These are phyloP conservation scores for Bursaphelenchus mucronatus DNA, from an alignment of 1,140 invertebrate genomes.

Conservation along the genomic window DNA sequence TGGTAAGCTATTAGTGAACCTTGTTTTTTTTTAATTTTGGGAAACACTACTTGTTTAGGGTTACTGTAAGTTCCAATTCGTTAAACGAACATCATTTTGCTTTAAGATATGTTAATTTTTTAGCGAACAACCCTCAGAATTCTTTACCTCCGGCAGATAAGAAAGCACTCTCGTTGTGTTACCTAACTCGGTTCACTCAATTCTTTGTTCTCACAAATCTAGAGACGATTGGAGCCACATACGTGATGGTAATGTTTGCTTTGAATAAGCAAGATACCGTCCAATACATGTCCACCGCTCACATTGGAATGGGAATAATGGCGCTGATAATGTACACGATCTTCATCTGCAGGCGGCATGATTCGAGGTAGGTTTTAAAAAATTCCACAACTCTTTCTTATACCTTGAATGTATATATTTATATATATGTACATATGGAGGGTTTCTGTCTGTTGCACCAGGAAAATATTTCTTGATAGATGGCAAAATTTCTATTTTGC, in stretches of 20 bases:
- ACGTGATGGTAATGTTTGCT: constrained; percentile 19
- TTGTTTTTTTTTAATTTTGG: too few relatives aligned
- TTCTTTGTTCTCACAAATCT: constrained; percentile 18
- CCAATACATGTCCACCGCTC: constrained; percentile 13
- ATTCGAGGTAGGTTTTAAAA: too few relatives aligned
- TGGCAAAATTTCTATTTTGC: constrained; percentile 13
- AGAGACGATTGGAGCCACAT: constrained; percentile 20
- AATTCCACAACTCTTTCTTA: too few relatives aligned
- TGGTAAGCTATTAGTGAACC: too few relatives aligned
- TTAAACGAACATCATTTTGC: too few relatives aligned
- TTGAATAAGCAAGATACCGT: constrained; percentile 17
- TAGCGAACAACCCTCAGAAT: too few relatives aligned
- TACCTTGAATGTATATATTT: too few relatives aligned
- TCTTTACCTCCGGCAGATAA: background rate
- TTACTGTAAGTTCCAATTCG: too few relatives aligned
- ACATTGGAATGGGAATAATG: constrained; percentile 16
- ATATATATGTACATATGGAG: too few relatives aligned
- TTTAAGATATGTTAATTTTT: too few relatives aligned
- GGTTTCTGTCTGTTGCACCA: too few relatives aligned
- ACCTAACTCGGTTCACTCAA: constrained; percentile 20
- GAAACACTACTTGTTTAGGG: too few relatives aligned
- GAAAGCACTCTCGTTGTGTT: constrained; percentile 13
- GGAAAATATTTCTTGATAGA: constrained; percentile 14
- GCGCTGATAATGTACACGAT: constrained; percentile 1
- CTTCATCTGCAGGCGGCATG: background rate